These are phyloP conservation scores for Micropoecilia bifurca DNA, from an alignment of 2,797 vertebrate genomes.

Conservation along the genomic window DNA sequence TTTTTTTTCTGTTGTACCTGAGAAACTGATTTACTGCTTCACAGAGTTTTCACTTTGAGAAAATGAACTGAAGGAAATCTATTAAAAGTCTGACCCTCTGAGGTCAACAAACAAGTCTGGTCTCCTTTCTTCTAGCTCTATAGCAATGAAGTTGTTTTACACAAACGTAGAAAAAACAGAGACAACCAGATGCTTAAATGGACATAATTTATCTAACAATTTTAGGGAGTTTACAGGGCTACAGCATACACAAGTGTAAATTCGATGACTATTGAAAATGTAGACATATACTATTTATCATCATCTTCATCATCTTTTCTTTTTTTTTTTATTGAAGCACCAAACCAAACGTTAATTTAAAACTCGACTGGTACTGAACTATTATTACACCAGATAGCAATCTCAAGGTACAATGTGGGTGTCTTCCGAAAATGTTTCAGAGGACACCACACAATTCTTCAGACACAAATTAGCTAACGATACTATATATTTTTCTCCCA, in stretches of 20 bases:
- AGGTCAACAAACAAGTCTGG: constrained; percentile 62
- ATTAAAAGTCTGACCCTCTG: constrained; percentile 60
- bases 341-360: not conserved
- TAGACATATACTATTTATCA: not conserved
- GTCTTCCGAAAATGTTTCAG: too few species aligned
- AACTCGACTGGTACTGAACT: not conserved
- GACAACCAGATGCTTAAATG: not conserved
- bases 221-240: not conserved
- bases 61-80: constrained; percentile 64
- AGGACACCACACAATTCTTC: too few species aligned
- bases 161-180: not conserved
- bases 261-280: not conserved
- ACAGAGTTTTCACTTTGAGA: constrained; percentile 62
- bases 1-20: constrained; percentile 37
- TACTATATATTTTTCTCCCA: not conserved
- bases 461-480: not conserved
- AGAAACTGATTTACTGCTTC: constrained; percentile 68
- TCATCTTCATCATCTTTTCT: not conserved
- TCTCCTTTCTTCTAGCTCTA: constrained; percentile 6
- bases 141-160: not conserved
- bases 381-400: not conserved
- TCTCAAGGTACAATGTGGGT: too few species aligned
- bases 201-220: not conserved
- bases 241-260: not conserved
- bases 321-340: not conserved